Conservation (phyloP, 1,140 invertebrate genomes). For the Steinernema feltiae region DNA sequence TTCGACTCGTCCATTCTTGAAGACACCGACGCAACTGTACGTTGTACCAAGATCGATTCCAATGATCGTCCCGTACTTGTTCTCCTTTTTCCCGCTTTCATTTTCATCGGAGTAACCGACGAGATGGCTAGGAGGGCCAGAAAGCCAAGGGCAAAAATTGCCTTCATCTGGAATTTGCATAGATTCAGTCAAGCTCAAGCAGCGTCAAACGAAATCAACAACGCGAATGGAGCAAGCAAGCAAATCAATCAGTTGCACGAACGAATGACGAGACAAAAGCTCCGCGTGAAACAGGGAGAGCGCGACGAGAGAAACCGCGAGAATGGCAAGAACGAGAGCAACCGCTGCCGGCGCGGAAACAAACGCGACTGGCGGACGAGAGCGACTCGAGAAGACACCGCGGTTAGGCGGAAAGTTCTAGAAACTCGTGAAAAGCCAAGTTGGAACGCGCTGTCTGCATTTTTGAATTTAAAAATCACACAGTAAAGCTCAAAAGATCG, state of each 20-base stretch:
- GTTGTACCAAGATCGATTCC: conserved; percentile 98
- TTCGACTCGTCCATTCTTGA: conserved; percentile 74
- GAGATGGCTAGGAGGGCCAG: conserved; percentile 31
- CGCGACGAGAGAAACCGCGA: too few relatives aligned
- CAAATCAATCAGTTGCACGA: neutral
- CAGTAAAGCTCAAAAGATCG: too few relatives aligned
- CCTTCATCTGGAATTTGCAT: conserved; percentile 33
- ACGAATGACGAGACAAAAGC: too few relatives aligned
- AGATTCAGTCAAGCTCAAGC: neutral
- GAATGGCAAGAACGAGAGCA: too few relatives aligned
- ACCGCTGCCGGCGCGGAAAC: too few relatives aligned
- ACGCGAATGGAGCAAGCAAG: too few relatives aligned
- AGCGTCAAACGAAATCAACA: neutral
- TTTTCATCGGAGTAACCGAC: conserved; percentile 42
- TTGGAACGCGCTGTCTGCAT: too few relatives aligned
- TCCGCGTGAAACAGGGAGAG: conserved; percentile 10
- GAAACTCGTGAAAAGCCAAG: too few relatives aligned
- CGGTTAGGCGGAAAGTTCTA: too few relatives aligned
- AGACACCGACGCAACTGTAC: conserved; percentile 73
- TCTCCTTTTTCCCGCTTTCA: conserved; percentile 46
- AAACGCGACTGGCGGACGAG: too few relatives aligned
- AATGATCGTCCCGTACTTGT: conserved; percentile 58
- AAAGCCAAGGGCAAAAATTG: conserved; percentile 29
- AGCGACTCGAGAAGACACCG: too few relatives aligned
- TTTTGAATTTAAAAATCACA: too few relatives aligned